These are phyloP conservation scores for Sycophila sp. DNA, from an alignment of 1,140 invertebrate species.

Conservation along the genomic window DNA sequence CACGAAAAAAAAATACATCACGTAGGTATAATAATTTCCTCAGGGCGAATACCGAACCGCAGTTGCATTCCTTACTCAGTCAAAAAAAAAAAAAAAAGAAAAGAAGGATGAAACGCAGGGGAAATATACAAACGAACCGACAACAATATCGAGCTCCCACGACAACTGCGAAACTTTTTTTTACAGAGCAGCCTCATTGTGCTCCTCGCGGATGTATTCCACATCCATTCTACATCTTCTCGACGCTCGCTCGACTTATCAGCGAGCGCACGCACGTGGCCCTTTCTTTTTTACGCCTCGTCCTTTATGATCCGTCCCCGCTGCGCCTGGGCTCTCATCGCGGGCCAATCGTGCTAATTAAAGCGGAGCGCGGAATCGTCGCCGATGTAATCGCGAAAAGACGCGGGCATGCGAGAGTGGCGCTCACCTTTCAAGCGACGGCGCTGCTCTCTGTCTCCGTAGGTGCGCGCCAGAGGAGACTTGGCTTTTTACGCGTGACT, in stretches of 20 bases:
- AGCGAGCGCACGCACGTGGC: background rate
- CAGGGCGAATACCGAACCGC: too few relatives aligned
- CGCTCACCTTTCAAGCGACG: background rate
- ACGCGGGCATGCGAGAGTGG: background rate
- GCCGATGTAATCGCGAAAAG: background rate
- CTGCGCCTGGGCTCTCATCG: background rate
- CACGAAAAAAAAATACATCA: too few relatives aligned
- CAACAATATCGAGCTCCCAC: too few relatives aligned
- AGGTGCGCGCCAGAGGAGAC: background rate
- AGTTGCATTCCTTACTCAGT: too few relatives aligned
- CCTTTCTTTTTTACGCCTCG: background rate
- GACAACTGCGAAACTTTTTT: too few relatives aligned
- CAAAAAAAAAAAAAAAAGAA: too few relatives aligned
- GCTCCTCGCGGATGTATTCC: background rate
- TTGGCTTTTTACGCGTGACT: background rate
- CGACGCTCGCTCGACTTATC: background rate
- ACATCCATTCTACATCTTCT: too few relatives aligned
- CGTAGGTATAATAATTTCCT: too few relatives aligned
- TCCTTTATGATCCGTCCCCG: background rate
- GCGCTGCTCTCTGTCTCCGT: background rate
- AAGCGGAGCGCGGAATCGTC: background rate
- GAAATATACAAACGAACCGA: too few relatives aligned
- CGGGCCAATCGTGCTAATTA: slow-evolving; percentile 26
- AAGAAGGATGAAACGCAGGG: too few relatives aligned
- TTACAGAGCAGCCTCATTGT: too few relatives aligned